Evolutionary conservation across 2,888 invertebrate genomes (phyloP), one percentile per base, ranked within the genome.

Genomic region (Euphydryas editha): DNA sequence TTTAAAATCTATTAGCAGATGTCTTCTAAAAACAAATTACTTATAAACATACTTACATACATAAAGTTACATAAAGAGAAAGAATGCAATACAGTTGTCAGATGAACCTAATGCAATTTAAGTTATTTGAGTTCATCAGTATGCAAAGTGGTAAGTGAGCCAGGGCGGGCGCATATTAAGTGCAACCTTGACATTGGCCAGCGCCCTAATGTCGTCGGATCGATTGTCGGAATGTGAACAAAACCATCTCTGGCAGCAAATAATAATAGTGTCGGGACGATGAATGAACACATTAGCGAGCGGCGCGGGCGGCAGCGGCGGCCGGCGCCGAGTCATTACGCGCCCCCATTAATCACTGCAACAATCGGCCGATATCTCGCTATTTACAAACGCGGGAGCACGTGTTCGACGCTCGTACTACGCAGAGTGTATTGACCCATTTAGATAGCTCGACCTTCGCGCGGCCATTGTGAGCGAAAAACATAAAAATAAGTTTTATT

Each of bases 401-500:
- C 91, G 91, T 91, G 92, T 85, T 88, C 87, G 76, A 82, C 82
- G 90, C 87, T 86, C 92, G 92, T 91, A 92, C 86, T 91, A 91
- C 92, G 87, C 85, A 78, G 90, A 90, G 92, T 91, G 92, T 92
- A 92, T 92, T 92, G 92, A 92, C 92, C 92, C 91, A 92, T 92
- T 92, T 92, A 92, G 92, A 92, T 92, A 92, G 90, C 88, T 90
- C 92, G 92, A 92, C 92, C 92, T 92, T 92, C 92, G 88, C 90
- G 90, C 92, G 91, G 90, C 90, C 91, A 92, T 92, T 92, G 92
- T 92, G 88, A 92, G 92, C 92, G 92, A 91, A 92, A 92, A 92
- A 92, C 92, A 92, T 92, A 92, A 92, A 92, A 92, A 92, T 92
- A 92, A 92, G 92, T 92, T 92, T 92, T 92, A 92, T 92, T 91